Evolutionary conservation across 2,797 vertebrate species (phyloP).

Genomic region (Columba guinea): DNA sequence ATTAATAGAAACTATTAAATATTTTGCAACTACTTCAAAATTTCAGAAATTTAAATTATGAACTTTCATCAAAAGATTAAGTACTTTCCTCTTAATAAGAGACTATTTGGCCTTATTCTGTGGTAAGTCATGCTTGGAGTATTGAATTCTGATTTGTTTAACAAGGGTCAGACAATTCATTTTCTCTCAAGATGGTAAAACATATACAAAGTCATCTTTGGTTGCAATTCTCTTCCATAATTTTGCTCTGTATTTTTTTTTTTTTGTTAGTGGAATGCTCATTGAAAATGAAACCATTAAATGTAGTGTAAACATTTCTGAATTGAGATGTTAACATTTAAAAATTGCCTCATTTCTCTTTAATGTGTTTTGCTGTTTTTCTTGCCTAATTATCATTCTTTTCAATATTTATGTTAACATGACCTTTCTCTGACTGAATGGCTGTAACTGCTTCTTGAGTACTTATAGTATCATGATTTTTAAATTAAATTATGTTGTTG

Average conservation of each 20-base stretch:
- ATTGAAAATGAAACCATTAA: slow-evolving; percentile 65
- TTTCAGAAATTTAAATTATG: not conserved
- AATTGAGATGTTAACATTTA: slow-evolving; percentile 73
- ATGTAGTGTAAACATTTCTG: slow-evolving; percentile 63
- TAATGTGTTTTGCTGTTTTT: slow-evolving; percentile 74
- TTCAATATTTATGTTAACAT: slow-evolving; percentile 77
- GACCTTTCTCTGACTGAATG: slow-evolving; percentile 76
- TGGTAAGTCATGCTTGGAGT: not conserved
- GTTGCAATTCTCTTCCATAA: slow-evolving; percentile 29
- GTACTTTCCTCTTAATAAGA: not conserved
- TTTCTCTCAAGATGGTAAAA: slow-evolving; percentile 7
- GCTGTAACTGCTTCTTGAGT: slow-evolving; percentile 63
- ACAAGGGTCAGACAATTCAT: not conserved
- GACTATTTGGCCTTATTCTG: not conserved
- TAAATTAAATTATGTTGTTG: slow-evolving; percentile 66
- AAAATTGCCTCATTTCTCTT: slow-evolving; percentile 66
- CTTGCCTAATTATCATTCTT: slow-evolving; percentile 72
- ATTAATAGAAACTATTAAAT: not conserved
- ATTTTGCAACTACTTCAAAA: not conserved
- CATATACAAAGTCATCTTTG: not conserved
- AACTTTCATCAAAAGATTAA: not conserved
- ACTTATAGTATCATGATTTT: slow-evolving; percentile 64
- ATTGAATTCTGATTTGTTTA: slow-evolving; percentile 5
- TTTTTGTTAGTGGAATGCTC: slow-evolving; percentile 24
- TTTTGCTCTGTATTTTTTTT: slow-evolving; percentile 14